Evolutionary conservation across 2,797 vertebrate genomes (phyloP).

Genomic region (Betta splendens): DNA sequence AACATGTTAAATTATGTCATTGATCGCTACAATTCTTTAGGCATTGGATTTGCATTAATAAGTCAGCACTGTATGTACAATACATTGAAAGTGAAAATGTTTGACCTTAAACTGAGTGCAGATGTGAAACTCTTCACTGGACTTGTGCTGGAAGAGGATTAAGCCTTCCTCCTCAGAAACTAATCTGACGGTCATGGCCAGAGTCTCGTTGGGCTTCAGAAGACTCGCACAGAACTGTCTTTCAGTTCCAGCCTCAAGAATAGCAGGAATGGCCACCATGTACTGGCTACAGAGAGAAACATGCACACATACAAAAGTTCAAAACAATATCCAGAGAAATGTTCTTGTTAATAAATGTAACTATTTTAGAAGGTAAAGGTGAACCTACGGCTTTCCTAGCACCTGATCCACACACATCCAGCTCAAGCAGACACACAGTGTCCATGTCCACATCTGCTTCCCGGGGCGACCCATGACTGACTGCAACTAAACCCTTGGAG

Average conservation of each 20-base stretch:
- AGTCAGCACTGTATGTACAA: too few relatives aligned
- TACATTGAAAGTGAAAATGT: too few relatives aligned
- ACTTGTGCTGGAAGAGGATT: conserved; percentile 50
- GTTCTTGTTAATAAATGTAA: too few relatives aligned
- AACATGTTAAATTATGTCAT: too few relatives aligned
- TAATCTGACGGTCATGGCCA: conserved; percentile 69
- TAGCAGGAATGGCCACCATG: conserved; percentile 72
- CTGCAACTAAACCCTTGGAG: not conserved
- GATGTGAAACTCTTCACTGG: conserved; percentile 51
- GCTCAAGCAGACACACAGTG: conserved; percentile 27
- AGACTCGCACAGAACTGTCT: conserved; percentile 69
- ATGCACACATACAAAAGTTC: not conserved
- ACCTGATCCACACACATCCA: conserved; percentile 19
- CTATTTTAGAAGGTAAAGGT: not conserved
- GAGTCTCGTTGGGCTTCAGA: conserved; percentile 65
- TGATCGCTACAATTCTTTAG: too few relatives aligned
- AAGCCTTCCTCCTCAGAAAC: conserved; percentile 21
- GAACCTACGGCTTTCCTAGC: conserved; percentile 47
- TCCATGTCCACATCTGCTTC: conserved; percentile 27
- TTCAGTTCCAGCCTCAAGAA: conserved; percentile 66
- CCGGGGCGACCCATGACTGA: conserved; percentile 35
- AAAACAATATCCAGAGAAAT: too few relatives aligned
- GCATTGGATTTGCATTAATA: too few relatives aligned
- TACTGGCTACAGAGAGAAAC: conserved; percentile 60
- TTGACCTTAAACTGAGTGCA: conserved; percentile 71